These are phyloP conservation scores for Adelognathus sp. DNA, from an alignment of 2,888 invertebrate genomes.

Conservation along the genomic window DNA sequence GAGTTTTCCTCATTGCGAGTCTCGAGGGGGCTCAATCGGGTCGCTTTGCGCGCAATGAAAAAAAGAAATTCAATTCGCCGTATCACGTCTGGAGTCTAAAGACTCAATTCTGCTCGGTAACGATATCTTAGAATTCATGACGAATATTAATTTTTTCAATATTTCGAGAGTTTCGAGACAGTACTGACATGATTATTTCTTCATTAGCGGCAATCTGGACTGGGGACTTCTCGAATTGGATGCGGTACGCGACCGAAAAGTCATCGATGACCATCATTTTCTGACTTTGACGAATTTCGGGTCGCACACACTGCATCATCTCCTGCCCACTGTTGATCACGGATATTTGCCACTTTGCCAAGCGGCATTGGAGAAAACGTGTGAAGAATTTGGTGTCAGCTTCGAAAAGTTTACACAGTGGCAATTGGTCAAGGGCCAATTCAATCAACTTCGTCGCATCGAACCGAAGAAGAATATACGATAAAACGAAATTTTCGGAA, in stretches of 20 bases:
- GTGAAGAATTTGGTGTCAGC: constrained; percentile 85
- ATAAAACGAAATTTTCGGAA: constrained; percentile 15
- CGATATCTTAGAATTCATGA: no score
- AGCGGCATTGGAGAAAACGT: constrained; percentile 85
- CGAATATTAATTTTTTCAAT: background rate
- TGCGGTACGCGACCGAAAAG: constrained; percentile 87
- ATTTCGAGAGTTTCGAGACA: background rate
- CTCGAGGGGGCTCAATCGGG: constrained; percentile 6
- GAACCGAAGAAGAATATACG: constrained; percentile 75
- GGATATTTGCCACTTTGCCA: constrained; percentile 86
- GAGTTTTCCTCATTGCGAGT: constrained; percentile 10
- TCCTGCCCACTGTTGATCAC: constrained; percentile 92
- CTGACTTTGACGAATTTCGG: constrained; percentile 89
- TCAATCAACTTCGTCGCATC: constrained; percentile 83
- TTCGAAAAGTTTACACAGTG: constrained; percentile 81
- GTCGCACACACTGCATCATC: constrained; percentile 90
- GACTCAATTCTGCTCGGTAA: constrained; percentile 10
- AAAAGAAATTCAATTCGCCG: no score
- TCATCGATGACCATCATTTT: constrained; percentile 86
- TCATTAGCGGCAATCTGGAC: constrained; percentile 83
- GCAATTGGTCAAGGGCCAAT: constrained; percentile 86
- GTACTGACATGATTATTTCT: background rate
- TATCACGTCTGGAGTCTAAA: no score
- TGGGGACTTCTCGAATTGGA: constrained; percentile 92
- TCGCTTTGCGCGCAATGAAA: background rate